A percentile compares a stretch with the other conserved stretches of the same genome.
These are phyloP conservation scores for Autographa pulchrina DNA, from an alignment of 2,888 invertebrate genomes.

Conservation along the genomic window DNA sequence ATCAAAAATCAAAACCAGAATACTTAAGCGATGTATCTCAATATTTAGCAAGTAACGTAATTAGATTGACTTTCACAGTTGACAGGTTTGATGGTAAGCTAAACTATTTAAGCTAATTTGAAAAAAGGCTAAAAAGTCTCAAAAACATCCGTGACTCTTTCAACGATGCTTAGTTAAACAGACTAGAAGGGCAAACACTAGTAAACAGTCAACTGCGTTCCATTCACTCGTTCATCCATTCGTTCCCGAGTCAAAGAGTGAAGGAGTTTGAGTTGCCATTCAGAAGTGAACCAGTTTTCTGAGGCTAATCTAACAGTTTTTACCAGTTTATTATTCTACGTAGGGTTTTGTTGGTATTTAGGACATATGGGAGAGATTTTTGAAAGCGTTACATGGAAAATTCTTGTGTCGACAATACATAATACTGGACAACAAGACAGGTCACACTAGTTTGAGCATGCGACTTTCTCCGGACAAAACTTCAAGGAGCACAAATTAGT, in stretches of 20 bases:
- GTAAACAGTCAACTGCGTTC: slow-evolving; percentile 12
- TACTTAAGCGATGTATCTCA: no score
- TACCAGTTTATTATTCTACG: not conserved
- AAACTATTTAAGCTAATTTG: no score
- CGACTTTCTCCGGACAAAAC: no score
- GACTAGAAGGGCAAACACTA: slow-evolving; percentile 3
- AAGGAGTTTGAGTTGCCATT: slow-evolving; percentile 16
- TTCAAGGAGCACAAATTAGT: no score
- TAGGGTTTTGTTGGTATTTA: not conserved
- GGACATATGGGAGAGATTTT: not conserved
- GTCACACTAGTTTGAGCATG: no score
- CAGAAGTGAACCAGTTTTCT: slow-evolving; percentile 17
- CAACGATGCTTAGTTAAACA: slow-evolving; percentile 9
- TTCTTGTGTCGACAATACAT: no score
- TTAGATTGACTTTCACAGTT: no score
- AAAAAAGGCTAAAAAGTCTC: not conserved
- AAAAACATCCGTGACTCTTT: not conserved
- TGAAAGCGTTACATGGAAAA: no score
- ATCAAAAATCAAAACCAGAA: no score
- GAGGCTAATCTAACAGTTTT: slow-evolving; percentile 7
- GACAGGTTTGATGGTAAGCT: no score
- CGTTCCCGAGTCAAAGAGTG: slow-evolving; percentile 3
- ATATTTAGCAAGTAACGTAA: no score
- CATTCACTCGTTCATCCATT: slow-evolving; percentile 8
- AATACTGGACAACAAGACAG: no score